Base-by-base conservation (phyloP, 2,113 vertebrate genomes). In the Apaloderma vittatum region DNA sequence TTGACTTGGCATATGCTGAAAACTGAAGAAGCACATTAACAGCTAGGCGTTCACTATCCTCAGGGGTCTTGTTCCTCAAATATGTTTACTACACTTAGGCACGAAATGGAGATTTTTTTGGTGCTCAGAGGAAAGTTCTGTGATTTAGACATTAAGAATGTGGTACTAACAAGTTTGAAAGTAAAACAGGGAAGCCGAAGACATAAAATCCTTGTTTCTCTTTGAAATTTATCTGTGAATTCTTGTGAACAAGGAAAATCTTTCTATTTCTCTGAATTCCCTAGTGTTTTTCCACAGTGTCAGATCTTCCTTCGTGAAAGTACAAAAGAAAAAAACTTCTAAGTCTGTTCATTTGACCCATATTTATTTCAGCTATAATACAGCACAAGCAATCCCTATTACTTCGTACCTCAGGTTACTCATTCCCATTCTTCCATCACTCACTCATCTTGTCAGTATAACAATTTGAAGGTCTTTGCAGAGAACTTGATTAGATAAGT, bases 401-500 rank as follows among this genome's bases (percentile, higher is more conserved):
- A 22, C 43, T 74, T 65, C 37, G 24, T 48, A 55, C 26, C 30
- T 72, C 62, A 6, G 8, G 61, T 95, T 97, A 90, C 66, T 93
- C 52, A 76, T 95, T 92, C 49, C 2, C 58, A 75, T 49, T 90
- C 37, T 82, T 88, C 90, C 26, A 59, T 68, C 65, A 75, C 37
- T 75, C 73, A 43, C 15, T 85, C 52, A 14, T 68, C 66, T 55
- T 97, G 66, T 72, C 52, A 75, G 52, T 45, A 57, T 32, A 82
- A 45, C 65, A 29, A 55, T 86, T 88, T 88, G 29, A 48, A 85
- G 61, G 26, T 10, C 34, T 87, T 94, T 93, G 43, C 65, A 82
- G 52, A 72, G 77, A 91, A 55, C 48, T 52, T 75, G 34, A 90
- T 84, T 91, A 93, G 73, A 34, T 88, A 79, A 90, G 37, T 91